phyloP scores from a whole-genome alignment of 2,888 invertebrate species.

The Cheilosia pagana region DNA sequence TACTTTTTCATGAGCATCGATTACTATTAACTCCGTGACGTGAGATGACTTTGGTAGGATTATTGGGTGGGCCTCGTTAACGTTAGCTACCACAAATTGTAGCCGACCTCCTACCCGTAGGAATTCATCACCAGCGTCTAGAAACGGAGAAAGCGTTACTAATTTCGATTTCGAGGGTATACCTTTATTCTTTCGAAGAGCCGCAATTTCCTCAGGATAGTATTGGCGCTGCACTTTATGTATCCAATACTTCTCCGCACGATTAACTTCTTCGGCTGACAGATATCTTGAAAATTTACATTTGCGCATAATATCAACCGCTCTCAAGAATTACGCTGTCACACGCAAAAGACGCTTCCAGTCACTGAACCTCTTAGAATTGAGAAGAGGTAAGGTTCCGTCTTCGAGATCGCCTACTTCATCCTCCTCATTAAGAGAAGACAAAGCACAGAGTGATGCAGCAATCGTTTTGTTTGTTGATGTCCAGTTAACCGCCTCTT shows the following conservation, averaged over 20 bases:
- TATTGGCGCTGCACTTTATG: neutral
- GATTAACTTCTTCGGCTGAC: slow-evolving; percentile 1
- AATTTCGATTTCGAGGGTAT: too few relatives aligned
- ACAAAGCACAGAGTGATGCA: too few relatives aligned
- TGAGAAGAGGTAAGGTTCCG: too few relatives aligned
- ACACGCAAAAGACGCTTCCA: neutral
- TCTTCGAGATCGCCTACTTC: too few relatives aligned
- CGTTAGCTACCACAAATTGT: neutral
- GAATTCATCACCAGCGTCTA: neutral
- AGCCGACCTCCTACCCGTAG: slow-evolving; percentile 15
- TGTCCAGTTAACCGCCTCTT: too few relatives aligned
- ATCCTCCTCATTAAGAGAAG: too few relatives aligned
- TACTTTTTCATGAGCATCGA: neutral
- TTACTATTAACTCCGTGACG: neutral
- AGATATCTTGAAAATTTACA: neutral
- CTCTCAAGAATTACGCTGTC: neutral
- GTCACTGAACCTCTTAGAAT: neutral
- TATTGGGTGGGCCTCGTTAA: slow-evolving; percentile 10
- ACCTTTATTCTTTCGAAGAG: too few relatives aligned
- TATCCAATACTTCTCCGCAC: neutral
- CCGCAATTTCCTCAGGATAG: neutral
- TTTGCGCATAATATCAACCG: neutral
- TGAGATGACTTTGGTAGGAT: slow-evolving; percentile 32
- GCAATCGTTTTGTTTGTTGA: too few relatives aligned
- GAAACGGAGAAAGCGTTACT: too few relatives aligned